A percentile compares a stretch with the other conserved stretches of the same genome.
Conservation (phyloP, 1,140 invertebrate genomes). For the Drosophila tristis region DNA sequence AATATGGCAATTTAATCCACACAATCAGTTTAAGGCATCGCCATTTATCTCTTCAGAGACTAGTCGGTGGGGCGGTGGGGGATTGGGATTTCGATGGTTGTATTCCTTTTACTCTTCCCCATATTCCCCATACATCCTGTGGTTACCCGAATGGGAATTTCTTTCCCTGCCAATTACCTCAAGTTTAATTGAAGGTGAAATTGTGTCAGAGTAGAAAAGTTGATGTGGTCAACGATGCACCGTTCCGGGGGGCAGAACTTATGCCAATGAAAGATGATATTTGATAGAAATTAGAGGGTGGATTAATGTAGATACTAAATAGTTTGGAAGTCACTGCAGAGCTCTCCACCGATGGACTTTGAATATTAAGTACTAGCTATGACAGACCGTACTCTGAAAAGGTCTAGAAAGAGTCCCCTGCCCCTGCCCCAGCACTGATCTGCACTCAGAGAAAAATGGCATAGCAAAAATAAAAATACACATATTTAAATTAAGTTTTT, state of each 20-base stretch:
- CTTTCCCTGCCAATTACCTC: conserved; percentile 72
- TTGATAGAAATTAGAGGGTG: conserved; percentile 13
- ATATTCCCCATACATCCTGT: not conserved
- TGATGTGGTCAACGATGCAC: conserved; percentile 57
- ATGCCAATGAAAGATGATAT: conserved; percentile 42
- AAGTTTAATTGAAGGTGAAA: conserved; percentile 83
- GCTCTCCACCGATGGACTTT: too few species aligned
- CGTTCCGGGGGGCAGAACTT: conserved; percentile 42
- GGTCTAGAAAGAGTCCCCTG: too few species aligned
- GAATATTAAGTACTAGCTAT: not conserved
- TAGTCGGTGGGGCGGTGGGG: not conserved
- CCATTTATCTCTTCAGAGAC: conserved; percentile 70
- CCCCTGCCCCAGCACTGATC: too few species aligned
- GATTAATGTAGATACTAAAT: conserved; percentile 38
- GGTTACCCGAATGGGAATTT: conserved; percentile 55
- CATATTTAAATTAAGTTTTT: too few species aligned
- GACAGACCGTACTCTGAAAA: not conserved
- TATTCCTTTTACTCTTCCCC: conserved; percentile 43
- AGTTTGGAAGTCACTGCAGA: conserved; percentile 24
- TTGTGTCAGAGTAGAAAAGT: conserved; percentile 53
- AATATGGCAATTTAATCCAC: conserved; percentile 83
- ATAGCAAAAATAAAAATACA: too few species aligned
- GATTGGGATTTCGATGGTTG: conserved; percentile 17
- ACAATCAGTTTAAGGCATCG: conserved; percentile 83
- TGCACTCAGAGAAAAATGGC: too few species aligned